Evolutionary conservation across 30 jellyfish, hydroid and myxozoan genomes (phyloP).

Genomic region (Catostylus mosaicus): DNA sequence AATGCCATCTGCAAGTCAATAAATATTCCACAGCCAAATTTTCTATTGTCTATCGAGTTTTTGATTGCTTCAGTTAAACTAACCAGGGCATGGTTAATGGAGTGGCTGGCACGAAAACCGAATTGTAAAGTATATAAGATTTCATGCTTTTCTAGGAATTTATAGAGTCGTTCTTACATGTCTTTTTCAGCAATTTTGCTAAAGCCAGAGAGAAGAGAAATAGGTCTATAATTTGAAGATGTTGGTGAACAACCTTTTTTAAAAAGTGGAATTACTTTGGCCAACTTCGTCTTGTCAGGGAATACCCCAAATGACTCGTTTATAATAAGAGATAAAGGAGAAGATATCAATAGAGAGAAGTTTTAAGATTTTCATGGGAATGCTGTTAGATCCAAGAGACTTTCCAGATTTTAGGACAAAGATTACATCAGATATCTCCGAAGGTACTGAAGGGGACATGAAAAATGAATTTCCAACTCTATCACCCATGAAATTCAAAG

Average conservation of each 20-base stretch:
- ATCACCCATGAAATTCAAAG: slow-evolving; percentile 38
- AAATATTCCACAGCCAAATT: slow-evolving; percentile 52
- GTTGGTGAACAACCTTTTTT: slow-evolving; percentile 64
- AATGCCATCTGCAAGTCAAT: slow-evolving; percentile 64
- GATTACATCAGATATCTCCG: slow-evolving; percentile 63
- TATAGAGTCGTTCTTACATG: slow-evolving; percentile 50
- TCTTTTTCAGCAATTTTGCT: slow-evolving; percentile 63
- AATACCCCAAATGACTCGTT: slow-evolving; percentile 68
- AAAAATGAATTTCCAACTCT: slow-evolving; percentile 55
- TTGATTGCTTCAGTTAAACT: slow-evolving; percentile 60
- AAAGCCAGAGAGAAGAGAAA: slow-evolving; percentile 71
- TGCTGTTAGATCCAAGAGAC: slow-evolving; percentile 77
- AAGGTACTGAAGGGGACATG: slow-evolving; percentile 58
- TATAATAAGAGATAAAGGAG: slow-evolving; percentile 67
- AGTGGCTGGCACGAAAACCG: slow-evolving; percentile 68
- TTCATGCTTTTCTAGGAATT: slow-evolving; percentile 38
- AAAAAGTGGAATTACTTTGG: slow-evolving; percentile 70
- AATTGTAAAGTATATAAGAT: slow-evolving; percentile 50
- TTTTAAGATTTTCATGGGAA: slow-evolving; percentile 59
- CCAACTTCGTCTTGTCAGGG: slow-evolving; percentile 65
- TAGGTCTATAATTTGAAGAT: slow-evolving; percentile 68
- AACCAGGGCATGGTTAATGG: slow-evolving; percentile 73
- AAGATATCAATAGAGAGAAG: slow-evolving; percentile 43
- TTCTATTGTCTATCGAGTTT: slow-evolving; percentile 19
- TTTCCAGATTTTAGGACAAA: slow-evolving; percentile 65